Percentiles rank a stretch among this genome's conserved stretches.
Evolutionary conservation across 2,888 invertebrate genomes (phyloP).

Genomic region (Ormia ochracea): DNA sequence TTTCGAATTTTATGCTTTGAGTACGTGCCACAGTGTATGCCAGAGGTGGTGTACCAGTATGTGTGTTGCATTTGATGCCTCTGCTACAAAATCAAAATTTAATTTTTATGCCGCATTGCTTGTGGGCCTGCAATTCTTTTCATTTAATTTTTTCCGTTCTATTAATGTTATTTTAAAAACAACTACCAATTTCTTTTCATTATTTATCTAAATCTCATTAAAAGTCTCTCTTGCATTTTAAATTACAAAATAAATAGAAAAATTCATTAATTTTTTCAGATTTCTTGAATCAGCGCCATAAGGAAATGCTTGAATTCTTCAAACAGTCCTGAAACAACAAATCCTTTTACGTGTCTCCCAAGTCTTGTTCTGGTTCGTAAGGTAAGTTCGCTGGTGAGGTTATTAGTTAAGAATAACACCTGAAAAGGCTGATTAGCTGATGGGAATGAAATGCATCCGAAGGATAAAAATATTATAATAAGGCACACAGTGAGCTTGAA

Average conservation of each 20-base stretch:
- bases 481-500: neutral
- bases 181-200: neutral
- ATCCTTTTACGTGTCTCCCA: neutral
- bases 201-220: neutral
- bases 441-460: neutral
- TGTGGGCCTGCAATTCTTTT: constrained; percentile 34
- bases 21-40: neutral
- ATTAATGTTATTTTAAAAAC: constrained; percentile 3
- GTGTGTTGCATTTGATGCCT: neutral
- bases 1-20: neutral
- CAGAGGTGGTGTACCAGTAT: neutral
- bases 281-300: neutral
- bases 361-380: neutral
- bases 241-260: neutral
- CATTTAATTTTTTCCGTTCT: neutral
- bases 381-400: constrained; percentile 22
- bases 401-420: neutral
- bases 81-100: constrained; percentile 32
- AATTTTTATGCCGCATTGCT: constrained; percentile 57
- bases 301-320: constrained; percentile 22
- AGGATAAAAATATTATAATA: neutral
- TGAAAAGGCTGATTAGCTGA: constrained; percentile 4
- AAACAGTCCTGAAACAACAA: neutral
- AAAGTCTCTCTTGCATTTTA: constrained; percentile 3
- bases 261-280: constrained; percentile 1